Evolutionary conservation across 2,888 invertebrate species (phyloP).

Genomic region (Morinoia aosen): DNA sequence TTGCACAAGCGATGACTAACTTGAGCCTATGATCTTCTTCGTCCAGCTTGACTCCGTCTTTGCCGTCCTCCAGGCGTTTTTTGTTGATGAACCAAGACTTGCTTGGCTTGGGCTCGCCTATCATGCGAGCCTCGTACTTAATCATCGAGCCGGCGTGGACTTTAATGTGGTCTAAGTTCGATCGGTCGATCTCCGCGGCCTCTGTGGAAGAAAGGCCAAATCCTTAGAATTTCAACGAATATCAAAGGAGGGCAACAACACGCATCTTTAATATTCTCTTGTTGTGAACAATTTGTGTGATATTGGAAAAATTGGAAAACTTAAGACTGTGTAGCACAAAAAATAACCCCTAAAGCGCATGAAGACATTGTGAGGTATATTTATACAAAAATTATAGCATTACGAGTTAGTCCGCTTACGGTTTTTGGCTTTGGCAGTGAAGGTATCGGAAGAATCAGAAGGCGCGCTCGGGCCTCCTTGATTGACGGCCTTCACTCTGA

Average conservation of each 20-base stretch:
- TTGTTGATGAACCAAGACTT: constrained; percentile 96
- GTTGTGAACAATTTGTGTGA: not conserved
- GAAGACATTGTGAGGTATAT: not conserved
- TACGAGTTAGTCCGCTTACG: constrained; percentile 69
- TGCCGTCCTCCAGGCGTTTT: constrained; percentile 79
- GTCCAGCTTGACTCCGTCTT: constrained; percentile 77
- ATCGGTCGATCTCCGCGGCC: constrained; percentile 92
- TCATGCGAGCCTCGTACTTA: constrained; percentile 90
- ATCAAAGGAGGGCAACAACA: not conserved
- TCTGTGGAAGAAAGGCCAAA: constrained; percentile 74
- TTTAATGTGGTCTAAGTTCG: constrained; percentile 88
- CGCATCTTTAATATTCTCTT: not conserved
- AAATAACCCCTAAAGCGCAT: not conserved
- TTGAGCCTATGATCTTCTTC: constrained; percentile 88
- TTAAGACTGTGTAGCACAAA: not conserved
- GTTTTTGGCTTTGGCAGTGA: constrained; percentile 88
- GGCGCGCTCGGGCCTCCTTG: constrained; percentile 94
- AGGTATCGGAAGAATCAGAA: constrained; percentile 82
- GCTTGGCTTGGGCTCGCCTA: constrained; percentile 95
- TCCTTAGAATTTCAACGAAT: not conserved
- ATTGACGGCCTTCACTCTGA: constrained; percentile 94
- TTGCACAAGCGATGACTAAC: constrained; percentile 81
- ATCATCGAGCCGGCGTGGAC: constrained; percentile 94
- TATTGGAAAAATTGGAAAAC: not conserved
- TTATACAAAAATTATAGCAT: not conserved